Percentiles rank a stretch among this genome's conserved stretches.
phyloP scores from a whole-genome alignment of 2,888 invertebrate genomes.

The Zeuzera pyrina region DNA sequence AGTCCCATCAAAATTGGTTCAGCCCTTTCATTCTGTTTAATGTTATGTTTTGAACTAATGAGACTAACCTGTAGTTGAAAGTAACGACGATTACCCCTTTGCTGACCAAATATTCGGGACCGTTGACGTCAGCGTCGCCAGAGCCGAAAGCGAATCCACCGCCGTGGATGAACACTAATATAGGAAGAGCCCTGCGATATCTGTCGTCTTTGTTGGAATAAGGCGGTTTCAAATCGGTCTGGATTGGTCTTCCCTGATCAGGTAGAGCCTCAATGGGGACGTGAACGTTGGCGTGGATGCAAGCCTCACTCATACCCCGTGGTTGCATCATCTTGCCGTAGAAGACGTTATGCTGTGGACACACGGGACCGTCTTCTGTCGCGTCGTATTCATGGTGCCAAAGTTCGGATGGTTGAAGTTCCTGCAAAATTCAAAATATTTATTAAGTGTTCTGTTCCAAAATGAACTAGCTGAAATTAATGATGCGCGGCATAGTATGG shows the following conservation, averaged over 20 bases:
- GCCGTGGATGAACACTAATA: conserved; percentile 57
- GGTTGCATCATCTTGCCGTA: conserved; percentile 37
- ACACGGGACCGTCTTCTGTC: conserved; percentile 70
- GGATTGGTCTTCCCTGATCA: conserved; percentile 12
- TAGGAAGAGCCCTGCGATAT: conserved; percentile 34
- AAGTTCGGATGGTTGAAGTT: conserved; percentile 59
- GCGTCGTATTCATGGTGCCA: conserved; percentile 71
- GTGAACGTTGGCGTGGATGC: conserved; percentile 55
- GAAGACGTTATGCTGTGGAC: conserved; percentile 71
- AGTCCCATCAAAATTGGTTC: too few species aligned
- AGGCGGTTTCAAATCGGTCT: background rate
- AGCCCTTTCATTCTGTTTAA: too few species aligned
- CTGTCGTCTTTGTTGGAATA: too few species aligned
- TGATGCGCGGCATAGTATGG: too few species aligned
- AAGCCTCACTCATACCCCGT: conserved; percentile 39
- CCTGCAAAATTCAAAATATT: conserved; percentile 50
- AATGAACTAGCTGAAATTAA: too few species aligned
- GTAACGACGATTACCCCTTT: conserved; percentile 53
- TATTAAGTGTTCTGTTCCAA: too few species aligned
- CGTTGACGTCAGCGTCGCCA: conserved; percentile 48
- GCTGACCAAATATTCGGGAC: conserved; percentile 49
- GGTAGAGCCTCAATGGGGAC: conserved; percentile 37
- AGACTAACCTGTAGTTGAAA: conserved; percentile 54
- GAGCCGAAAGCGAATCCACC: conserved; percentile 60
- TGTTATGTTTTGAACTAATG: too few species aligned